These are phyloP conservation scores for Neomorphus geoffroyi DNA, from an alignment of 2,797 vertebrate genomes.

Conservation along the genomic window DNA sequence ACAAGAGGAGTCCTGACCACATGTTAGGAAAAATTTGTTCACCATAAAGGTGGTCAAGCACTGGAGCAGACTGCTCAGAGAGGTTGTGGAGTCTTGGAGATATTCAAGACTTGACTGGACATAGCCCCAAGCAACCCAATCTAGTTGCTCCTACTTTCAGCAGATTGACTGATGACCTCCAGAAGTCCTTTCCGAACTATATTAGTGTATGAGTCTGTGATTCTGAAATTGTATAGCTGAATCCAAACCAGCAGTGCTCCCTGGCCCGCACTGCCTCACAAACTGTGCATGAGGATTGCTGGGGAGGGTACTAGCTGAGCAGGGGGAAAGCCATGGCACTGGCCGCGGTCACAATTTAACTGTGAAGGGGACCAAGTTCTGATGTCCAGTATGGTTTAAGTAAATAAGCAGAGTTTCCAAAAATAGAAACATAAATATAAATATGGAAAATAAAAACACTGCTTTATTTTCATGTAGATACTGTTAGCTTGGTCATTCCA, in stretches of 20 bases:
- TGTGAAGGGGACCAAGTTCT: not conserved
- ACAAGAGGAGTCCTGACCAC: not conserved
- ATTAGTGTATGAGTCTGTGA: too few relatives aligned
- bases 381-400: not conserved
- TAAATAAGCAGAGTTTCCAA: not conserved
- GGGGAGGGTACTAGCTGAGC: not conserved
- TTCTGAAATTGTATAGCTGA: not conserved
- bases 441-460: not conserved
- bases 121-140: not conserved
- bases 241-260: not conserved
- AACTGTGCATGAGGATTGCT: accelerated
- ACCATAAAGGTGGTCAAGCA: accelerated
- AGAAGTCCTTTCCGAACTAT: not conserved
- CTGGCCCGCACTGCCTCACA: not conserved
- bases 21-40: not conserved
- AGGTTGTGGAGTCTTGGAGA: not conserved
- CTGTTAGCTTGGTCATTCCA: not conserved
- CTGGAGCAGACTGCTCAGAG: not conserved
- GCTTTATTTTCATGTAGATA: not conserved
- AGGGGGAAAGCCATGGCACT: not conserved
- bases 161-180: not conserved
- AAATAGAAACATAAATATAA: not conserved
- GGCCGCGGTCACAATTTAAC: not conserved
- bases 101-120: not conserved
- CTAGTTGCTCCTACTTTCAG: not conserved